Evolutionary conservation across 2,797 vertebrate genomes (phyloP).

Genomic region (Zalophus californianus): DNA sequence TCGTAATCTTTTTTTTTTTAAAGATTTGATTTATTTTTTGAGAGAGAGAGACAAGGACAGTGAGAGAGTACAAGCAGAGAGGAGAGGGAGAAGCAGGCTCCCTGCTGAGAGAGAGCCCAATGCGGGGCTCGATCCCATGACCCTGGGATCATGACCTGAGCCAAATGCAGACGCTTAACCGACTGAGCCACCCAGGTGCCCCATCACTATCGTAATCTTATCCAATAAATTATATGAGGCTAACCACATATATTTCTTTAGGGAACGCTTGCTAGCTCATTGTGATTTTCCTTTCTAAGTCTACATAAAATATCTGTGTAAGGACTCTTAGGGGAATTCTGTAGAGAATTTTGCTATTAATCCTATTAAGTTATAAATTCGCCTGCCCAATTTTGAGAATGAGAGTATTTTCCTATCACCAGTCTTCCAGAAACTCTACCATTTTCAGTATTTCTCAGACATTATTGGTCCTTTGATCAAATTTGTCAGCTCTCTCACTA

Average conservation of each 20-base stretch:
- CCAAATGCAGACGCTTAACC: too few species aligned
- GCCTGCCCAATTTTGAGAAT: not conserved
- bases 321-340: not conserved
- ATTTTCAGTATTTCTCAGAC: conserved; percentile 16
- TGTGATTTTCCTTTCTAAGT: not conserved
- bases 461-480: not conserved
- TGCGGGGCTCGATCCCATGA: too few species aligned
- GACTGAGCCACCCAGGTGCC: too few species aligned
- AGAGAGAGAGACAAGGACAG: too few species aligned
- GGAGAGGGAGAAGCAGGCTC: too few species aligned
- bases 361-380: not conserved
- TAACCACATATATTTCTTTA: not conserved
- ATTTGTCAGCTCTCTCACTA: not conserved
- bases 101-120: too few species aligned
- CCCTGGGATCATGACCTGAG: too few species aligned
- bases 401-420: not conserved
- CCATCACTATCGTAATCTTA: not conserved
- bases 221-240: conserved; percentile 36
- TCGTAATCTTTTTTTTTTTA: not conserved
- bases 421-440: not conserved
- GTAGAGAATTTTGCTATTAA: not conserved
- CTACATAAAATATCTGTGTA: not conserved
- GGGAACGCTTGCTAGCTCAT: not conserved
- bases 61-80: too few species aligned
- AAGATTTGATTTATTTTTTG: too few species aligned